A percentile compares a stretch with the other conserved stretches of the same genome.
phyloP scores from a whole-genome alignment of 1,140 invertebrate genomes.

The Caenorhabditis remanei region DNA sequence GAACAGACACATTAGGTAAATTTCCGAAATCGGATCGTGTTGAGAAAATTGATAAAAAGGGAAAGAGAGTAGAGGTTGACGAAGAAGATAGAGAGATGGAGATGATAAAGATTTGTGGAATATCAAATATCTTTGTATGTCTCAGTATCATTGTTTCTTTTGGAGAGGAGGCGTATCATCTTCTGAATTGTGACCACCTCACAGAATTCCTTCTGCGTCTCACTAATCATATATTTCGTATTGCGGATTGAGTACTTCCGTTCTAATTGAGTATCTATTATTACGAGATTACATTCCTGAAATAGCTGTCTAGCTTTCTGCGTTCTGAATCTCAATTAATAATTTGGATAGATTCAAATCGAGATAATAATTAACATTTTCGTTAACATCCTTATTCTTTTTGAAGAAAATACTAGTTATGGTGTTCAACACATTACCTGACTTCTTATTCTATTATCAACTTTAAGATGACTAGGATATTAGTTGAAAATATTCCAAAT shows the following conservation, averaged over 20 bases:
- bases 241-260: constrained; percentile 16
- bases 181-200: not conserved
- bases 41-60: constrained; percentile 26
- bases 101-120: constrained; percentile 17
- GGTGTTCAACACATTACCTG: too few species aligned
- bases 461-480: too few species aligned
- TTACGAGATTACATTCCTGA: constrained; percentile 3
- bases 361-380: too few species aligned
- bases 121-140: constrained; percentile 20
- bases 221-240: not conserved
- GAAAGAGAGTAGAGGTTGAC: not conserved
- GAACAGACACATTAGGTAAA: constrained; percentile 51
- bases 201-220: constrained; percentile 29
- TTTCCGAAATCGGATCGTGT: constrained; percentile 40
- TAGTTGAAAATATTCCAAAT: too few species aligned
- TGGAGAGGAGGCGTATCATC: constrained; percentile 27
- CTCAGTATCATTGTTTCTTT: constrained; percentile 42
- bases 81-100: not conserved
- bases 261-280: not conserved
- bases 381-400: too few species aligned
- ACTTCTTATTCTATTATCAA: too few species aligned
- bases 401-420: too few species aligned
- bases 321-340: not conserved
- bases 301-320: not conserved
- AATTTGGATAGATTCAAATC: too few species aligned